A percentile compares a stretch with the other conserved stretches of the same genome.
These are phyloP conservation scores for Oryctes rhinoceros DNA, from an alignment of 1,140 invertebrate species.

Conservation along the genomic window DNA sequence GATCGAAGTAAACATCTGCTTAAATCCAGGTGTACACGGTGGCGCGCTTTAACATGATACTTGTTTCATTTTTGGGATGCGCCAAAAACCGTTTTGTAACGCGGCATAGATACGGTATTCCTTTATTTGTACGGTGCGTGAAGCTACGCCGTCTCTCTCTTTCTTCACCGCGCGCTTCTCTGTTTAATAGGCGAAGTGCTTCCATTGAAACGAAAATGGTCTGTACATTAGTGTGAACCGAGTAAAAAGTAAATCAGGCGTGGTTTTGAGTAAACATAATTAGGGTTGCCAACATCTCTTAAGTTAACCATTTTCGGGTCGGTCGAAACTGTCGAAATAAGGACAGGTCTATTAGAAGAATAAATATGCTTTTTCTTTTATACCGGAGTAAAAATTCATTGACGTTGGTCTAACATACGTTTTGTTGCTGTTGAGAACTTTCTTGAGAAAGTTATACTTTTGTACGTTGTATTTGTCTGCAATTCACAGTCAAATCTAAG, in stretches of 20 bases:
- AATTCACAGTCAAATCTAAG: no score
- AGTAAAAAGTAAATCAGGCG: conserved; percentile 32
- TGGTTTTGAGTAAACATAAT: conserved; percentile 31
- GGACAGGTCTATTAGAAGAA: conserved; percentile 10
- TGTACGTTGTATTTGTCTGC: no score
- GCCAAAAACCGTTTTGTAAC: neutral
- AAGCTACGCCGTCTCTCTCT: neutral
- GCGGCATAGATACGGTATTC: neutral
- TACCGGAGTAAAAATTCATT: neutral
- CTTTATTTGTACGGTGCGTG: neutral
- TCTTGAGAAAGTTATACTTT: no score
- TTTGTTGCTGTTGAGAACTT: no score
- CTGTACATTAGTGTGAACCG: conserved; percentile 2
- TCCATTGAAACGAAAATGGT: neutral
- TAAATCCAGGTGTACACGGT: conserved; percentile 29
- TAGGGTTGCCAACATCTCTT: neutral
- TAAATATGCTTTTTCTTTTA: conserved; percentile 3
- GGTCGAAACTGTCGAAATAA: neutral
- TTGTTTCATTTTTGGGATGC: conserved; percentile 21
- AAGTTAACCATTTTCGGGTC: conserved; percentile 1
- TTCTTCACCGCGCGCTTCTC: neutral
- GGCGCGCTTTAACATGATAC: conserved; percentile 21
- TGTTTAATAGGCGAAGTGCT: conserved; percentile 12
- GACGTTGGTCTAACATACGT: no score
- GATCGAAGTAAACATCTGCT: conserved; percentile 33